phyloP scores from a whole-genome alignment of 2,888 invertebrate species.

The Corbicula japonica region DNA sequence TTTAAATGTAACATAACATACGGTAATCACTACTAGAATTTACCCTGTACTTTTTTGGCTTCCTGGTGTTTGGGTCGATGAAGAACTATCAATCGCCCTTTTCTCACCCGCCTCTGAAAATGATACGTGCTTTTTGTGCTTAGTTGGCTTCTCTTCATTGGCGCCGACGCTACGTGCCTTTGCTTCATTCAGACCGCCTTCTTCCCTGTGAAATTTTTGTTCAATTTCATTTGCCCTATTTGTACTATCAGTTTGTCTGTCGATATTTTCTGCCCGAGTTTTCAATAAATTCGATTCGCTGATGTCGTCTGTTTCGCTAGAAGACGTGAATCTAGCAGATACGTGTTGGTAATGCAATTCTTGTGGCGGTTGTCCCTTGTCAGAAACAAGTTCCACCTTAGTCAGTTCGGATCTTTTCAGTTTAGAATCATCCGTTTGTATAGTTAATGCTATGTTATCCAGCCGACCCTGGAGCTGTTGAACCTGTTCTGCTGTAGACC shows the following conservation, averaged over 20 bases:
- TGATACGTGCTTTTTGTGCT: no score
- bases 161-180: not conserved
- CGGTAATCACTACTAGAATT: no score
- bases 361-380: not conserved
- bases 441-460: conserved; percentile 10
- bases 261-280: not conserved
- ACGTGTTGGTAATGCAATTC: no score
- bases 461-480: not conserved
- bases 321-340: not conserved
- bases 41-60: no score
- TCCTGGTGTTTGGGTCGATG: no score
- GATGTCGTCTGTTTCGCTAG: not conserved
- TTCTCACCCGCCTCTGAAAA: no score
- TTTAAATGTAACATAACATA: no score
- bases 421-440: conserved; percentile 14
- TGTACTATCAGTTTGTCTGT: not conserved
- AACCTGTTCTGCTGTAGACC: not conserved
- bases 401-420: not conserved
- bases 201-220: not conserved
- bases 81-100: no score
- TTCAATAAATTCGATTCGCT: not conserved
- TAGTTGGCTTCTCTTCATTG: not conserved
- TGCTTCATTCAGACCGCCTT: not conserved
- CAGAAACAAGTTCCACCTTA: not conserved
- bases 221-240: not conserved